A percentile compares a stretch with the other conserved stretches of the same genome.
Conservation (phyloP, 2,888 invertebrate species). For the Camponotus fellah region DNA sequence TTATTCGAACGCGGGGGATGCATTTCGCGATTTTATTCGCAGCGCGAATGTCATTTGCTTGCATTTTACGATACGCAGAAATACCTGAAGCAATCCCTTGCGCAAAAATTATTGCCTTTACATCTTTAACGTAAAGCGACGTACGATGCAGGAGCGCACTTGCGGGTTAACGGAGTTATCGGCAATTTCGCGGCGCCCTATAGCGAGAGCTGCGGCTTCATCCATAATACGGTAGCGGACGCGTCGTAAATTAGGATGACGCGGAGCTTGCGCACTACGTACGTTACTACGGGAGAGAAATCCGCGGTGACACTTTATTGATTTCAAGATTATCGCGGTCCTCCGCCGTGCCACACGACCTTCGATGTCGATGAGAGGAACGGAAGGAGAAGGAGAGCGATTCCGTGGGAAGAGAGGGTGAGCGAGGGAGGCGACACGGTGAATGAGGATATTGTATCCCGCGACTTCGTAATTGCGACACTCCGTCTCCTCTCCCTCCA, state of each 20-base stretch:
- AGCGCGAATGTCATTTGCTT: neutral
- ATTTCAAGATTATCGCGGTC: conserved; percentile 84
- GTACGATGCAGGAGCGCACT: neutral
- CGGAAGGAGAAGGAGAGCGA: neutral
- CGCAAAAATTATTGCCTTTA: conserved; percentile 11
- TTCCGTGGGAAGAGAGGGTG: neutral
- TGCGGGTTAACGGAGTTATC: conserved; percentile 28
- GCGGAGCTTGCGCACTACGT: conserved; percentile 72
- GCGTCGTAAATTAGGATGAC: conserved; percentile 73
- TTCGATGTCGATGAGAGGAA: conserved; percentile 18
- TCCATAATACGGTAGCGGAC: conserved; percentile 43
- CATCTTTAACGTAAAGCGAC: conserved; percentile 1
- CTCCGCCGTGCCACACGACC: conserved; percentile 60
- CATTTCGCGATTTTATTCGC: conserved; percentile 4
- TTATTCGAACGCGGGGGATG: conserved; percentile 21
- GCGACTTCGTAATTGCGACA: conserved; percentile 66
- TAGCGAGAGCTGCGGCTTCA: conserved; percentile 26
- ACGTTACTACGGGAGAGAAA: conserved; percentile 69
- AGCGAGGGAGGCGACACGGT: neutral
- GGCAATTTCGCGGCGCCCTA: conserved; percentile 19
- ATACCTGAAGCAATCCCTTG: neutral
- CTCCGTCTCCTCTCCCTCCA: neutral
- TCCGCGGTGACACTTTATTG: conserved; percentile 82
- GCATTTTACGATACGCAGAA: neutral
- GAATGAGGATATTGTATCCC: conserved; percentile 65